These are phyloP conservation scores for Mesorhabditis belari DNA, from an alignment of 2,888 invertebrate genomes.

Conservation along the genomic window DNA sequence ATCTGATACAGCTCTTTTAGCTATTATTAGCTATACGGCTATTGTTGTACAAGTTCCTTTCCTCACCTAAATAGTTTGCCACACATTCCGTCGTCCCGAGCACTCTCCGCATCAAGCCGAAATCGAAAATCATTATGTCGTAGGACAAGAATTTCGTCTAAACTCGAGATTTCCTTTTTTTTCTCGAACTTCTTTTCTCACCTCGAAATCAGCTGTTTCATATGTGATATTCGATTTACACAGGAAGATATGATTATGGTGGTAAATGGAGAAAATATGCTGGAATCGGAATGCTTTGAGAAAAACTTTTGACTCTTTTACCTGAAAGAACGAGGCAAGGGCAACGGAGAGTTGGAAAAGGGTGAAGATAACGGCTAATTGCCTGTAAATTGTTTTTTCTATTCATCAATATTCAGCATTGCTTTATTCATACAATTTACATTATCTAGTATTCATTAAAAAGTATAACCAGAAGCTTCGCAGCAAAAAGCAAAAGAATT, in stretches of 20 bases:
- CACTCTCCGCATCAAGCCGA: constrained; percentile 50
- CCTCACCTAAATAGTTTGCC: constrained; percentile 50
- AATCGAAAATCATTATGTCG: constrained; percentile 52
- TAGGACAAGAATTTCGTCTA: constrained; percentile 40
- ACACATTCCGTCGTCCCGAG: constrained; percentile 51
- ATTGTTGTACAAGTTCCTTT: neutral
- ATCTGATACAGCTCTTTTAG: too few species aligned
- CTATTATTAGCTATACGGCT: too few species aligned
- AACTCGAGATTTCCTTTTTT: neutral
- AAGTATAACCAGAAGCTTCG: too few species aligned
- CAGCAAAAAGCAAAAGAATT: too few species aligned
- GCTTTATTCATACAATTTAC: neutral
- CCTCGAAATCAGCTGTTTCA: constrained; percentile 30
- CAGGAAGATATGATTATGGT: constrained; percentile 39
- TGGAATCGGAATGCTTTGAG: constrained; percentile 12
- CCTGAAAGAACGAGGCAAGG: constrained; percentile 41
- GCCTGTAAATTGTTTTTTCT: constrained; percentile 7
- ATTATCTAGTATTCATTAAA: constrained; percentile 11
- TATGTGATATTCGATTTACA: constrained; percentile 40
- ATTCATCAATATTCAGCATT: neutral
- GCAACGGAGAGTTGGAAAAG: constrained; percentile 38
- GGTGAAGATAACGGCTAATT: constrained; percentile 26
- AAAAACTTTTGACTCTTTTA: constrained; percentile 4
- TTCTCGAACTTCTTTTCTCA: constrained; percentile 1
- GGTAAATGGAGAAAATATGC: constrained; percentile 44